Conservation (phyloP, 2,113 vertebrate species). For the Silurus glanis region DNA sequence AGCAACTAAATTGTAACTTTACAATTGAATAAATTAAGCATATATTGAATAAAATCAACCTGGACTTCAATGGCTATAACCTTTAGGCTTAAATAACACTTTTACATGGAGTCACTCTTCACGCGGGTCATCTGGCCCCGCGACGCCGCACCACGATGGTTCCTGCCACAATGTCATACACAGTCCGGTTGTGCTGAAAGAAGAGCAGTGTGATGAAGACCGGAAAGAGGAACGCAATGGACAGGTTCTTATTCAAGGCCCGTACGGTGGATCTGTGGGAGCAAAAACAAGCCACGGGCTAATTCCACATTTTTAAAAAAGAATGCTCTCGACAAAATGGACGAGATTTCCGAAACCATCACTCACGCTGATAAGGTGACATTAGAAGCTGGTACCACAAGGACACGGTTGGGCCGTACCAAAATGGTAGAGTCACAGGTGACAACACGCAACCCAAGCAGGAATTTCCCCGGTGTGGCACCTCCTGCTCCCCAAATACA, state of each 20-base stretch:
- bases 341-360: background rate
- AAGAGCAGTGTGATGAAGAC: constrained; percentile 94
- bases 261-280: constrained; percentile 85
- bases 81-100: constrained; percentile 23
- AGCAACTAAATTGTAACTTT: background rate
- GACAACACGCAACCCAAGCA: constrained; percentile 89
- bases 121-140: constrained; percentile 76
- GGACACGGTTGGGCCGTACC: constrained; percentile 85
- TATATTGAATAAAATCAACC: background rate
- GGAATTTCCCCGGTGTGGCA: constrained; percentile 93
- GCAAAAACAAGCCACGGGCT: background rate
- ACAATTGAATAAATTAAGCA: background rate
- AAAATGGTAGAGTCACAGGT: constrained; percentile 88
- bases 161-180: constrained; percentile 93
- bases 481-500: constrained; percentile 95
- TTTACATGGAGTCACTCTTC: background rate
- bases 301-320: background rate
- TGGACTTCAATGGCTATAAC: constrained; percentile 1
- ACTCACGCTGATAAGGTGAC: constrained; percentile 95
- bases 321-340: background rate
- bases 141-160: constrained; percentile 93
- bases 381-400: constrained; percentile 88
- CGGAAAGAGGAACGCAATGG: constrained; percentile 94
- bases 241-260: constrained; percentile 97
- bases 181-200: constrained; percentile 95